phyloP scores from a whole-genome alignment of 92 coral and sea anemone species.

The Epizoanthus rinbou region DNA sequence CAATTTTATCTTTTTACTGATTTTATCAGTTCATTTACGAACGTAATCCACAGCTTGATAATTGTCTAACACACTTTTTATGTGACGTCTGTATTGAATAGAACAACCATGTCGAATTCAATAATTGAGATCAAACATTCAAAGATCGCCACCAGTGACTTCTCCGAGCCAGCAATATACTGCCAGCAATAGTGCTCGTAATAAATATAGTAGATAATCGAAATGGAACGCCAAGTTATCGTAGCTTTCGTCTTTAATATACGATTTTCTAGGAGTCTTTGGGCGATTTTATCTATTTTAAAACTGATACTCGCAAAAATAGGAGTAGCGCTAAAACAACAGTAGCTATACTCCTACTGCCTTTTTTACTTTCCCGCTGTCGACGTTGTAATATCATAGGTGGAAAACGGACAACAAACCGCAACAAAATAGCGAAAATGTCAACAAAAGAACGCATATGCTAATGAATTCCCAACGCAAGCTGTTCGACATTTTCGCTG shows the following conservation, averaged over 20 bases:
- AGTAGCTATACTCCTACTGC: not conserved
- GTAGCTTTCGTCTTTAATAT: too few species aligned
- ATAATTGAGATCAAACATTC: not conserved
- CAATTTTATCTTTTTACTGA: not conserved
- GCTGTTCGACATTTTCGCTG: conserved; percentile 18
- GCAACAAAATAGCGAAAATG: conserved; percentile 18
- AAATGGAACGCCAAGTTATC: too few species aligned
- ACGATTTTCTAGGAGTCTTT: too few species aligned
- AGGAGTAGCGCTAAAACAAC: too few species aligned
- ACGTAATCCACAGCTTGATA: not conserved
- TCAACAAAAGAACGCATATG: conserved; percentile 31
- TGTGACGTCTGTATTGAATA: not conserved
- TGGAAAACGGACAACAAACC: conserved; percentile 2
- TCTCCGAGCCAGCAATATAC: not conserved
- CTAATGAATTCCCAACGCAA: conserved; percentile 13
- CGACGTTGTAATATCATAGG: not conserved
- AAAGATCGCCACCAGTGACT: not conserved
- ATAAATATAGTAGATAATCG: not conserved
- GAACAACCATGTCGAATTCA: not conserved
- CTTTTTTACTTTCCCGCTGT: conserved; percentile 15
- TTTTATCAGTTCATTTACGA: conserved; percentile 8
- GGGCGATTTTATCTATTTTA: too few species aligned
- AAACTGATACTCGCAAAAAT: too few species aligned
- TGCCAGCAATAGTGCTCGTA: not conserved
- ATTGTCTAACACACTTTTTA: not conserved